Percentiles rank a stretch among this genome's conserved stretches.
Evolutionary conservation across 2,888 invertebrate species (phyloP).

Genomic region (Rhagonycha lutea): DNA sequence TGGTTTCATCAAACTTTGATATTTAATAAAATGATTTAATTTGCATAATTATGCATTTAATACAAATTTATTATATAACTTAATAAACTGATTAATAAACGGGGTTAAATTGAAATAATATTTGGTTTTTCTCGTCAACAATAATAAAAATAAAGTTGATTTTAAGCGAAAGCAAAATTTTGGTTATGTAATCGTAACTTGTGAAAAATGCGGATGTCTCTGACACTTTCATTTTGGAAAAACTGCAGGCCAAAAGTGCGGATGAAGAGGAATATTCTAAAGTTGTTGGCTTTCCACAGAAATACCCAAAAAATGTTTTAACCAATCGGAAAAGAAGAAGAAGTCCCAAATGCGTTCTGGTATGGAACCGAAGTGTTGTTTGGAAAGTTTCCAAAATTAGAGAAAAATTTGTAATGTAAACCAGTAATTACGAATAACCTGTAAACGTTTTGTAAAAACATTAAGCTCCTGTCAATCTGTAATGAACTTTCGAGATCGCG

Average conservation of each 20-base stretch:
- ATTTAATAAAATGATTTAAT: constrained; percentile 10
- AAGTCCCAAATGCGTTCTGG: too few species aligned
- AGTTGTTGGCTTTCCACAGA: too few species aligned
- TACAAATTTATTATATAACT: constrained; percentile 19
- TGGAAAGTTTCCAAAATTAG: not conserved
- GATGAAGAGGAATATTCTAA: not conserved
- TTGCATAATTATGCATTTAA: constrained; percentile 8
- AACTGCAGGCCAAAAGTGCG: not conserved
- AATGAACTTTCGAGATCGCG: constrained; percentile 8
- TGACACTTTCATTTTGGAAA: not conserved
- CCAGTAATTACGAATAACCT: not conserved
- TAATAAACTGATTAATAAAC: constrained; percentile 12
- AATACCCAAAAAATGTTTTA: too few species aligned
- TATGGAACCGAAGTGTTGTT: too few species aligned
- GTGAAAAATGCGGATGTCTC: not conserved
- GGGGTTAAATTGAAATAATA: constrained; percentile 22
- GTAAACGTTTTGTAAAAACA: not conserved
- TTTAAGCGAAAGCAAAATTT: not conserved
- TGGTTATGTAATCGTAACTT: not conserved
- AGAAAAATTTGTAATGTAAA: not conserved
- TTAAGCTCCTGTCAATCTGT: not conserved
- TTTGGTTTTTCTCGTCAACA: constrained; percentile 11
- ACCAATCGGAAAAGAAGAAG: too few species aligned
- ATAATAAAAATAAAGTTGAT: constrained; percentile 4
- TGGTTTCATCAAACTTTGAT: constrained; percentile 3